A percentile compares a stretch with the other conserved stretches of the same genome.
phyloP scores from a whole-genome alignment of 2,888 invertebrate genomes.

The Eupithecia centaureata region DNA sequence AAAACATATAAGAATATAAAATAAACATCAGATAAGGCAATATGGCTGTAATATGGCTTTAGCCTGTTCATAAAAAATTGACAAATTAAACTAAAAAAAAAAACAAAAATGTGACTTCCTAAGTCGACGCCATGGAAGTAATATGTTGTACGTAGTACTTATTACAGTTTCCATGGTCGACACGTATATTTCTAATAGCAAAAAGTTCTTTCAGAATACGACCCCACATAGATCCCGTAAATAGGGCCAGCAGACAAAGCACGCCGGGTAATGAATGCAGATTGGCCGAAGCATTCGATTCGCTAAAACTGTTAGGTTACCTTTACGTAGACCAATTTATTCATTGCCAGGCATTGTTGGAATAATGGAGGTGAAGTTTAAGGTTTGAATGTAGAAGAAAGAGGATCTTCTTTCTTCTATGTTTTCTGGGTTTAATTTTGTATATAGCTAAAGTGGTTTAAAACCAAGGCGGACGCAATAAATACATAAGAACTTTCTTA shows the following conservation, averaged over 20 bases:
- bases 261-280: slow-evolving; percentile 71
- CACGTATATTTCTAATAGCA: not conserved
- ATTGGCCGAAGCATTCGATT: slow-evolving; percentile 62
- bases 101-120: not conserved
- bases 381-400: not conserved
- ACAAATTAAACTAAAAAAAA: no score
- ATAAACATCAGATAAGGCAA: no score
- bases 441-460: not conserved
- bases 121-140: no score
- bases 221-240: slow-evolving; percentile 54
- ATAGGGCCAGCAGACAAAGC: slow-evolving; percentile 59
- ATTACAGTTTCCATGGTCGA: not conserved
- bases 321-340: slow-evolving; percentile 32
- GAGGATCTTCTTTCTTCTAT: no score
- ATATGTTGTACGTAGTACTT: no score
- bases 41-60: no score
- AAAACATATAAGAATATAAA: no score
- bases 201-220: slow-evolving; percentile 38
- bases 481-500: no score
- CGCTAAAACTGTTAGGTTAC: slow-evolving; percentile 54
- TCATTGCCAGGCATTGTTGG: slow-evolving; percentile 5
- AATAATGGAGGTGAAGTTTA: not conserved
- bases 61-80: no score
- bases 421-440: not conserved
- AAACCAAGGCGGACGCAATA: not conserved